These are phyloP conservation scores for Drosophila ohnishii DNA, from an alignment of 1,140 invertebrate species.

Conservation along the genomic window DNA sequence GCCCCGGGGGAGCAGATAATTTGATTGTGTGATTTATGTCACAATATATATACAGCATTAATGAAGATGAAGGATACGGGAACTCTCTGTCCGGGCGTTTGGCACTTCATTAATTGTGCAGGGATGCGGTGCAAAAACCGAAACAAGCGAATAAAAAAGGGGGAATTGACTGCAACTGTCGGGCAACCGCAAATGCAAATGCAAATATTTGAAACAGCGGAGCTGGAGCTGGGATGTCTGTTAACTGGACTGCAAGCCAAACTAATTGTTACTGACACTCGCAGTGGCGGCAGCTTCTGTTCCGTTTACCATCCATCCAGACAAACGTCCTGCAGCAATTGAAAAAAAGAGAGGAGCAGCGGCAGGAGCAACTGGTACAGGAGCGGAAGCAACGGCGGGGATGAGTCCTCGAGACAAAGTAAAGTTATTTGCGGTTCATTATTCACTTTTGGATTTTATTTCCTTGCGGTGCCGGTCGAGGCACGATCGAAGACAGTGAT, in stretches of 20 bases:
- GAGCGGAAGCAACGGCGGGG: constrained; percentile 5
- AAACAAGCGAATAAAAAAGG: not conserved
- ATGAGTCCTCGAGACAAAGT: constrained; percentile 54
- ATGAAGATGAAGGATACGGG: constrained; percentile 36
- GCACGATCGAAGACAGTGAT: constrained; percentile 75
- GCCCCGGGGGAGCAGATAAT: constrained; percentile 47
- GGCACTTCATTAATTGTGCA: constrained; percentile 59
- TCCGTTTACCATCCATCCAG: constrained; percentile 24
- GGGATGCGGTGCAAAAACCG: constrained; percentile 12
- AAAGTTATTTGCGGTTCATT: constrained; percentile 82
- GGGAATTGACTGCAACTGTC: constrained; percentile 6
- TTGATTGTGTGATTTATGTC: constrained; percentile 68
- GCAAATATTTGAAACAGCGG: constrained; percentile 63
- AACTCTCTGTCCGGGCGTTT: constrained; percentile 39
- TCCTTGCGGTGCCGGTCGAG: constrained; percentile 53
- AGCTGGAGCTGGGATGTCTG: constrained; percentile 27
- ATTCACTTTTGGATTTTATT: constrained; percentile 81
- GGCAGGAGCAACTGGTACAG: not conserved
- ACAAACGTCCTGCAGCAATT: constrained; percentile 67
- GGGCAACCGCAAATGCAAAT: constrained; percentile 66
- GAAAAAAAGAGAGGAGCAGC: constrained; percentile 32
- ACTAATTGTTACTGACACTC: constrained; percentile 81
- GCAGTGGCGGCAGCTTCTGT: constrained; percentile 28
- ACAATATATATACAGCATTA: constrained; percentile 58
- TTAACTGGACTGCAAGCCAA: constrained; percentile 61